A percentile compares a stretch with the other conserved stretches of the same genome.
These are phyloP conservation scores for Microtus richardsoni DNA, from an alignment of 2,113 vertebrate genomes.

Conservation along the genomic window DNA sequence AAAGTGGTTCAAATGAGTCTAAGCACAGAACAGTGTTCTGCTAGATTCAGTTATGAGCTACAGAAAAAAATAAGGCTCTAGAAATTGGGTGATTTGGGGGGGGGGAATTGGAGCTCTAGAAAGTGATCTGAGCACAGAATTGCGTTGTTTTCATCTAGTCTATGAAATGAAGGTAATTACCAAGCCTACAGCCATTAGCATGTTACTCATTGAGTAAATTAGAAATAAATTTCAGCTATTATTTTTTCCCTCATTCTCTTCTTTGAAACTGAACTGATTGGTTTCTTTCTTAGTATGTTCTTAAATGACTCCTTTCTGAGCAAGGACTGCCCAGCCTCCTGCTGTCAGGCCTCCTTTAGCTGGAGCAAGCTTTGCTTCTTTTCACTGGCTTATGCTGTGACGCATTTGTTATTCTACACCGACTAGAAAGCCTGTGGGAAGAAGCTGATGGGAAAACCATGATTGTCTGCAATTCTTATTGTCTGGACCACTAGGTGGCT, in stretches of 20 bases:
- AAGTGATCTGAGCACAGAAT: neutral
- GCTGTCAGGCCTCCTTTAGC: neutral
- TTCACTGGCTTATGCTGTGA: neutral
- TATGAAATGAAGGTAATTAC: conserved; percentile 25
- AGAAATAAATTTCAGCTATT: conserved; percentile 23
- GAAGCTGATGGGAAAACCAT: conserved; percentile 21
- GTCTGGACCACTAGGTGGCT: neutral
- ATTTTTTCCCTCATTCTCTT: conserved; percentile 11
- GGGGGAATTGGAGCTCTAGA: neutral
- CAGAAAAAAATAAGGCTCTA: neutral
- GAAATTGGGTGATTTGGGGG: neutral
- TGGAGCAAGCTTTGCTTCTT: conserved; percentile 14
- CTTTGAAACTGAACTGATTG: neutral
- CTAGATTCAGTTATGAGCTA: neutral
- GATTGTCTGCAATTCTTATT: conserved; percentile 36
- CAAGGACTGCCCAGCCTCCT: neutral
- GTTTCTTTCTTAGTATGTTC: neutral
- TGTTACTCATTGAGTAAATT: conserved; percentile 28
- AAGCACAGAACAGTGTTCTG: neutral
- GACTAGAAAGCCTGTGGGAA: neutral
- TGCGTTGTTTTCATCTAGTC: neutral
- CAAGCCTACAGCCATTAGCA: neutral
- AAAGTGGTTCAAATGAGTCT: neutral
- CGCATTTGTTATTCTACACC: neutral
- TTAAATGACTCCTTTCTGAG: neutral